A percentile compares a stretch with the other conserved stretches of the same genome.
Conservation (phyloP, 2,797 vertebrate species). For the Eremophila alpestris region DNA sequence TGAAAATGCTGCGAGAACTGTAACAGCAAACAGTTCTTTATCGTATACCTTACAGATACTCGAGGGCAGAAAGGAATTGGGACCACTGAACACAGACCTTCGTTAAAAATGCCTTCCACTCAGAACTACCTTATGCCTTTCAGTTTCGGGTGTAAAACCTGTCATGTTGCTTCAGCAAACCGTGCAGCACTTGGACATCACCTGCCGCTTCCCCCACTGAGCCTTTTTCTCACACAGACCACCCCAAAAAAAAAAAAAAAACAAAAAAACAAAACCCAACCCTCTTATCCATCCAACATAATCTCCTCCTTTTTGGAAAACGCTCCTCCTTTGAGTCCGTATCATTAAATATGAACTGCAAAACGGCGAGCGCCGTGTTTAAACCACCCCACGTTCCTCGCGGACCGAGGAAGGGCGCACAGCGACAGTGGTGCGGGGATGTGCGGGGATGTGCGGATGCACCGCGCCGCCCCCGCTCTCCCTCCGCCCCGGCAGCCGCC, state of each 20-base stretch:
- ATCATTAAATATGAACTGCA: neutral
- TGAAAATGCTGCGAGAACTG: neutral
- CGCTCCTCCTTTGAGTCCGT: neutral
- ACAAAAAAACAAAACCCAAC: fast-evolving
- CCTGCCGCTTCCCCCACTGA: neutral
- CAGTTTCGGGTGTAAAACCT: neutral
- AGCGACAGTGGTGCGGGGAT: fast-evolving
- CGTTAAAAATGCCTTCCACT: neutral
- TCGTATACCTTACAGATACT: neutral
- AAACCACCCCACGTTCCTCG: neutral
- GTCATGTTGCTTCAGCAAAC: neutral
- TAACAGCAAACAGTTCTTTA: neutral
- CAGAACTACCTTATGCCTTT: neutral
- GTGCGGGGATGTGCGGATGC: neutral
- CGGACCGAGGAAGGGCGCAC: neutral
- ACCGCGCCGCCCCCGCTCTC: fast-evolving
- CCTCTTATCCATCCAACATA: neutral
- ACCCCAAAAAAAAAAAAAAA: fast-evolving
- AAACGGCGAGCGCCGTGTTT: neutral
- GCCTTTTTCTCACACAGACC: neutral
- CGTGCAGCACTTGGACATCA: neutral
- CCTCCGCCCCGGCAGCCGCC: fast-evolving
- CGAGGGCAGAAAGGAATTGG: neutral
- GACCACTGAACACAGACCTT: neutral
- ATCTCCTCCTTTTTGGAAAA: neutral